These are phyloP conservation scores for Semaprochilodus insignis DNA, from an alignment of 2,797 vertebrate genomes.

Conservation along the genomic window DNA sequence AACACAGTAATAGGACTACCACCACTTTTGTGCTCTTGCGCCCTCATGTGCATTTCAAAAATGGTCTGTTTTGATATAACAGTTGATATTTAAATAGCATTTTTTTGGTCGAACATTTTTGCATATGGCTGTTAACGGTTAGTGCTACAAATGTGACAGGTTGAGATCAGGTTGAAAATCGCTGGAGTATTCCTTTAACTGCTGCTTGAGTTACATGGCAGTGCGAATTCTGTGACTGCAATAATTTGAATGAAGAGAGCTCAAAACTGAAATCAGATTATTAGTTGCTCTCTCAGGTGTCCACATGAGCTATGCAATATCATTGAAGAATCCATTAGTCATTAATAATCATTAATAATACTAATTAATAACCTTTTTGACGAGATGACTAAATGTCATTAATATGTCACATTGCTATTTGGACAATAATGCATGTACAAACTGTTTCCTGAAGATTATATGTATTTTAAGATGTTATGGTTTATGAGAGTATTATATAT, in stretches of 20 bases:
- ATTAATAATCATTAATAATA: no score
- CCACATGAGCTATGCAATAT: conserved; percentile 6
- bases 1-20: no score
- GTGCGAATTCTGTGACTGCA: background rate
- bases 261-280: background rate
- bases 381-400: background rate
- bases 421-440: background rate
- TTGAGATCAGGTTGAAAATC: no score
- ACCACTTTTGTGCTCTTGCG: no score
- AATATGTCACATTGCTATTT: background rate
- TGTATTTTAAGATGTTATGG: background rate
- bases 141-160: no score
- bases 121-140: no score
- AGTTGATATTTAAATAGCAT: no score
- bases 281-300: conserved; percentile 3
- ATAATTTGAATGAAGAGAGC: background rate
- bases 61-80: no score
- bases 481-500: no score
- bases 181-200: background rate
- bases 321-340: background rate
- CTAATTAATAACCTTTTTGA: background rate
- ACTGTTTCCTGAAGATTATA: background rate
- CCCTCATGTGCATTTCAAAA: no score
- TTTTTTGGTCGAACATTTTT: no score
- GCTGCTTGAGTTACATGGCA: background rate